These are phyloP conservation scores for Epinephelus moara DNA, from an alignment of 2,113 vertebrate genomes.

Conservation along the genomic window DNA sequence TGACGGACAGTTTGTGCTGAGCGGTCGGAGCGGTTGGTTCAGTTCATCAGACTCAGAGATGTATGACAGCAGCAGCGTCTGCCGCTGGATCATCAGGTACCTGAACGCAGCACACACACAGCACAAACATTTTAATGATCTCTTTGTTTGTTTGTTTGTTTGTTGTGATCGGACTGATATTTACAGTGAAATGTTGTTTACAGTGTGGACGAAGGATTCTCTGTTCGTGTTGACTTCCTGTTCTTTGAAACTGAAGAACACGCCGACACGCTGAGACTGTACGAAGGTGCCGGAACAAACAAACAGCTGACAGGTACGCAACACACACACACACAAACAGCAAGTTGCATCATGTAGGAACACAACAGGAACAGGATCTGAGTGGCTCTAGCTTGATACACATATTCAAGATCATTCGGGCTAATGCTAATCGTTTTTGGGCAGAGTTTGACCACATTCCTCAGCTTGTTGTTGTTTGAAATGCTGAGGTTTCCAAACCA, in stretches of 20 bases:
- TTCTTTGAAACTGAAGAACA: constrained; percentile 73
- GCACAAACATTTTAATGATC: not conserved
- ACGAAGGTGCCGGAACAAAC: constrained; percentile 73
- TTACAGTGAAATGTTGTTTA: not conserved
- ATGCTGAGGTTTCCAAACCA: too few species aligned
- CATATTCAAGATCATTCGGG: too few species aligned
- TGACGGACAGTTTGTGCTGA: constrained; percentile 82
- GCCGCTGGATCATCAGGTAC: constrained; percentile 84
- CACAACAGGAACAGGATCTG: too few species aligned
- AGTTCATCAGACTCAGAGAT: constrained; percentile 61
- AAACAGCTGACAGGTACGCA: constrained; percentile 67
- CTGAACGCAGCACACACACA: not conserved
- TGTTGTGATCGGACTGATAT: too few species aligned
- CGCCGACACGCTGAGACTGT: constrained; percentile 65
- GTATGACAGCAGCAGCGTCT: constrained; percentile 62
- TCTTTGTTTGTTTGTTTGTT: too few species aligned
- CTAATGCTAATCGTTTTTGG: too few species aligned
- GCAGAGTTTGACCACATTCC: too few species aligned
- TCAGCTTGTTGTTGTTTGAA: too few species aligned
- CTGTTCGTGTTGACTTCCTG: constrained; percentile 67
- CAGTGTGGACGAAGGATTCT: constrained; percentile 73
- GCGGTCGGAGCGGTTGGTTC: constrained; percentile 71
- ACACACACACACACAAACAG: too few species aligned
- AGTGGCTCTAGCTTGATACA: too few species aligned
- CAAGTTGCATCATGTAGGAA: too few species aligned